phyloP scores from a whole-genome alignment of 2,113 vertebrate genomes.

The Macrotus californicus region DNA sequence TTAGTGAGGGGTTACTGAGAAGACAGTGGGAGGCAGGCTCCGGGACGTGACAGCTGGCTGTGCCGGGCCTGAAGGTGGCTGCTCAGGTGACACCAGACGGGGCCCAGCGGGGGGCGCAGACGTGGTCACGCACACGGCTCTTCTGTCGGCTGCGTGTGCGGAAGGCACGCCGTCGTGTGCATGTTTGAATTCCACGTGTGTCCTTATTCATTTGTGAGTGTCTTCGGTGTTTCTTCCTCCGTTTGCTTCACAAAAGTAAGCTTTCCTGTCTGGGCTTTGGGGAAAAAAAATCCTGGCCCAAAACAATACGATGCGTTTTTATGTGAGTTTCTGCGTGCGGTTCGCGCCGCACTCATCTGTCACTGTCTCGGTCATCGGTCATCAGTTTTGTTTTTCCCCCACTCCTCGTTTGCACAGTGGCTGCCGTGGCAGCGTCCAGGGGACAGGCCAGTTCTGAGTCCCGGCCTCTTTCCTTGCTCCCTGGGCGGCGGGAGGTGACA shows the following conservation, averaged over 20 bases:
- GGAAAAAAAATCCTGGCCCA: background rate
- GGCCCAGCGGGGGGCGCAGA: conserved; percentile 27
- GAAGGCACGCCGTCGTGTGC: conserved; percentile 47
- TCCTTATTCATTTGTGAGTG: conserved; percentile 8
- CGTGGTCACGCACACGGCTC: background rate
- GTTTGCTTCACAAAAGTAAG: conserved; percentile 48
- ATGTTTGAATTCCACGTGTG: conserved; percentile 17
- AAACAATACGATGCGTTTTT: conserved; percentile 62
- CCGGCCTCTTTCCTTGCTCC: conserved; percentile 14
- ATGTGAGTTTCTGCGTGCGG: conserved; percentile 64
- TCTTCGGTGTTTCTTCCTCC: conserved; percentile 64
- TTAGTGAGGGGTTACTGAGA: background rate
- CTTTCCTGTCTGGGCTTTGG: background rate
- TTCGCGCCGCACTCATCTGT: conserved; percentile 48
- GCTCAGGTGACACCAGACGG: background rate
- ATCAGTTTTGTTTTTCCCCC: no score
- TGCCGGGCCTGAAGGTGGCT: background rate
- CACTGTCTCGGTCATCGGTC: conserved; percentile 65
- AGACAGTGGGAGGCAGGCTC: background rate
- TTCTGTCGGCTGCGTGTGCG: background rate
- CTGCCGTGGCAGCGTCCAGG: conserved; percentile 34
- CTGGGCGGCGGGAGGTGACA: conserved; percentile 51
- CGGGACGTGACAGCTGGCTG: background rate
- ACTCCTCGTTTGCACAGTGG: conserved; percentile 44
- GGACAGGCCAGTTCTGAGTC: conserved; percentile 41